A percentile compares a stretch with the other conserved stretches of the same genome.
phyloP scores from a whole-genome alignment of 2,113 vertebrate species.

The Bufo gargarizans region DNA sequence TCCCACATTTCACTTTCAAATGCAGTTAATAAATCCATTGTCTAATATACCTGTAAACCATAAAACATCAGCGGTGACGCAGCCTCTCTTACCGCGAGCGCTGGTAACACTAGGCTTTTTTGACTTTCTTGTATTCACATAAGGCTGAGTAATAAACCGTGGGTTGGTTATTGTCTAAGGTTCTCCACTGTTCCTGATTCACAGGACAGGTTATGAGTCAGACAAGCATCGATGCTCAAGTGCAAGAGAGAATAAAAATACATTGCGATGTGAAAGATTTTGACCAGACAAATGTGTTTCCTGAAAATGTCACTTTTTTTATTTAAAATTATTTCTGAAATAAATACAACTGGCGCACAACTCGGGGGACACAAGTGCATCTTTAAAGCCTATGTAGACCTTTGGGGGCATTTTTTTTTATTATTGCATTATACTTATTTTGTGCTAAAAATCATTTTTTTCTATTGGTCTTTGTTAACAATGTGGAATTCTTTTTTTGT shows the following conservation, averaged over 20 bases:
- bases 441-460: no score
- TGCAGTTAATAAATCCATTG: neutral
- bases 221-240: neutral
- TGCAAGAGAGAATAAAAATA: neutral
- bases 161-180: neutral
- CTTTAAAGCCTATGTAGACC: no score
- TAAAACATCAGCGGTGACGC: neutral
- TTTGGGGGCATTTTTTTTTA: no score
- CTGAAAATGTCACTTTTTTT: neutral
- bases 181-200: conserved; percentile 4
- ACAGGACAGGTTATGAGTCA: conserved; percentile 34
- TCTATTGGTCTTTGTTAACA: no score
- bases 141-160: conserved; percentile 28
- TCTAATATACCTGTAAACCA: neutral
- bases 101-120: neutral
- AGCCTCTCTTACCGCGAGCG: neutral
- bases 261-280: neutral
- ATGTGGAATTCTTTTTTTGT: no score
- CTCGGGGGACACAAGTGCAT: no score
- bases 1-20: neutral
- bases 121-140: neutral
- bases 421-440: no score
- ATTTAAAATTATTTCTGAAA: no score
- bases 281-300: neutral
- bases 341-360: no score